Percentiles rank a stretch among this genome's conserved stretches.
These are phyloP conservation scores for Vanessa atalanta DNA, from an alignment of 1,140 invertebrate species.

Conservation along the genomic window DNA sequence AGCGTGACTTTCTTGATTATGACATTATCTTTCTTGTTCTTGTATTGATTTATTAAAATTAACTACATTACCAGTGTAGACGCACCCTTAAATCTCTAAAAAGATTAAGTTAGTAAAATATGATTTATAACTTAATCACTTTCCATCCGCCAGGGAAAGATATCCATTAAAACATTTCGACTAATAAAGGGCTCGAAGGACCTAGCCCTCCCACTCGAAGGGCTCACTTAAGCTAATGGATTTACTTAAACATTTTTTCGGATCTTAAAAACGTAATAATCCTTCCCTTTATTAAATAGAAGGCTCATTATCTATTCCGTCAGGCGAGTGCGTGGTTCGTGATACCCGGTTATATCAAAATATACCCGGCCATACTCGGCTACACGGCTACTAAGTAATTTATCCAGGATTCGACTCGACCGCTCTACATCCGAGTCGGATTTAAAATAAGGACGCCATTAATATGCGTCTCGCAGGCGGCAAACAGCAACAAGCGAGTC, in stretches of 20 bases:
- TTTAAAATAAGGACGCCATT: conserved; percentile 70
- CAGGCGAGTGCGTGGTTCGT: conserved; percentile 39
- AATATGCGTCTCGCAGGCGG: conserved; percentile 61
- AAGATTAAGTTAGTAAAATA: not conserved
- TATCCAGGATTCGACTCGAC: conserved; percentile 64
- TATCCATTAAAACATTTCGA: conserved; percentile 21
- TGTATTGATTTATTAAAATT: too few species aligned
- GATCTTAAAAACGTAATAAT: conserved; percentile 35
- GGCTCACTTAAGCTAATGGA: conserved; percentile 34
- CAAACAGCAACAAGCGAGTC: conserved; percentile 56
- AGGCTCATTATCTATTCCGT: conserved; percentile 41
- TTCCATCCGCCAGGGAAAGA: conserved; percentile 1
- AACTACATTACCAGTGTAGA: not conserved
- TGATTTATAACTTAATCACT: conserved; percentile 10
- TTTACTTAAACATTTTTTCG: conserved; percentile 37
- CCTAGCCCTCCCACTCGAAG: conserved; percentile 10
- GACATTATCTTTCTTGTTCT: too few species aligned
- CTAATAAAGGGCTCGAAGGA: conserved; percentile 23
- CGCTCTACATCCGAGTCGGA: conserved; percentile 59
- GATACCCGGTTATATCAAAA: conserved; percentile 38
- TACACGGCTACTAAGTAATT: conserved; percentile 56
- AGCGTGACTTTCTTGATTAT: too few species aligned
- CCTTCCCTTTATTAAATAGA: conserved; percentile 31
- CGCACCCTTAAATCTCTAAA: not conserved
- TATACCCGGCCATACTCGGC: conserved; percentile 33